Percentiles rank a stretch among this genome's conserved stretches.
Conservation (phyloP, 2,797 vertebrate genomes). For the Pygocentrus nattereri region DNA sequence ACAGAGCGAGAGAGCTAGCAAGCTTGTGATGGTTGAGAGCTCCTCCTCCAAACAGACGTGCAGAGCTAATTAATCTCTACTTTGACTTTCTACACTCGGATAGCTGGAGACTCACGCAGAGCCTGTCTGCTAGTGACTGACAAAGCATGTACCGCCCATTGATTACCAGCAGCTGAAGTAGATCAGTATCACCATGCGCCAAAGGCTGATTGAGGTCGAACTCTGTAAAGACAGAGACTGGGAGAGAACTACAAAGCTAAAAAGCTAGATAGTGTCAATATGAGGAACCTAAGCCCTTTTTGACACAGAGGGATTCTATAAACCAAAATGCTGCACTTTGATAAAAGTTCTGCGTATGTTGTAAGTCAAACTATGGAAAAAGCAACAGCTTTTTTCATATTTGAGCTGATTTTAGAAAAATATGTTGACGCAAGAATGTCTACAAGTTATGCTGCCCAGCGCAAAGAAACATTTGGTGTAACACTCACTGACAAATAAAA, state of each 20-base stretch:
- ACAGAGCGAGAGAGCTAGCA: background rate
- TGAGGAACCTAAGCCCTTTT: background rate
- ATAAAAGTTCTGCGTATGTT: background rate
- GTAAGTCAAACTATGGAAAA: background rate
- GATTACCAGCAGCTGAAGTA: slow-evolving; percentile 55
- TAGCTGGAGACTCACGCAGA: slow-evolving; percentile 58
- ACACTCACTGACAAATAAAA: no score
- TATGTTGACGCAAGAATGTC: background rate
- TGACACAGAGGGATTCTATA: background rate
- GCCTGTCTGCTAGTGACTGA: slow-evolving; percentile 52
- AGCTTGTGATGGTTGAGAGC: slow-evolving; percentile 54
- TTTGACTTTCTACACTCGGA: slow-evolving; percentile 57
- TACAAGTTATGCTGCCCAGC: background rate
- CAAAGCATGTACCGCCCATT: slow-evolving; percentile 54
- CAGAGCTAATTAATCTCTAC: slow-evolving; percentile 62
- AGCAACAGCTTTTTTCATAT: background rate
- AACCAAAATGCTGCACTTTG: background rate
- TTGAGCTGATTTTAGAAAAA: background rate
- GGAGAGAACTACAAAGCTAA: background rate
- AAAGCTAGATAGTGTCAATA: background rate
- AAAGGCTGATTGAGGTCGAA: slow-evolving; percentile 39
- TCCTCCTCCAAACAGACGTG: slow-evolving; percentile 37
- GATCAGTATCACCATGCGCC: slow-evolving; percentile 39
- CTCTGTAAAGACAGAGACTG: background rate
- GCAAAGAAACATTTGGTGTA: background rate